Evolutionary conservation across 2,888 invertebrate species (phyloP).

Genomic region (Drosophila parthenogenetica): DNA sequence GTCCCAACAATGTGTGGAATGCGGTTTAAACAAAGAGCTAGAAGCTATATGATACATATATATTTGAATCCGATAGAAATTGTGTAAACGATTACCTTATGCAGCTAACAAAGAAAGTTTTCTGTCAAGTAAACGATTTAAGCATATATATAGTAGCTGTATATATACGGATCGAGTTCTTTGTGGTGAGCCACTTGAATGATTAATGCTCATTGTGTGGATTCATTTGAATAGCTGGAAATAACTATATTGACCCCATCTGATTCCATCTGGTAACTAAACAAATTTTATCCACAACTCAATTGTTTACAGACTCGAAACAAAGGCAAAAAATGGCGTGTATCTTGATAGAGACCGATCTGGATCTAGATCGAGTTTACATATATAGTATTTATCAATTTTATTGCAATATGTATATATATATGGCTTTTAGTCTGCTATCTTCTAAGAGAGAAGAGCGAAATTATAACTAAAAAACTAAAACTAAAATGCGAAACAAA

Average conservation of each 20-base stretch:
- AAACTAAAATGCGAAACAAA: slow-evolving; percentile 59
- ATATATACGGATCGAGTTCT: slow-evolving; percentile 2
- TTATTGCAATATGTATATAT: slow-evolving; percentile 59
- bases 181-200: slow-evolving; percentile 28
- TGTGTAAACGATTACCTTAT: slow-evolving; percentile 9
- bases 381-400: slow-evolving; percentile 14
- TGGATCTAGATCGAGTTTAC: slow-evolving; percentile 2
- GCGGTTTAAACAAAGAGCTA: background rate
- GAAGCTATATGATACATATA: no score
- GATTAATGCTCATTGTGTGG: slow-evolving; percentile 36
- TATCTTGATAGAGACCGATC: background rate
- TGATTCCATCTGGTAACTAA: background rate
- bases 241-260: slow-evolving; percentile 8
- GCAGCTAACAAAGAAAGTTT: slow-evolving; percentile 27
- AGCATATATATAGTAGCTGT: slow-evolving; percentile 5
- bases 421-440: slow-evolving; percentile 26
- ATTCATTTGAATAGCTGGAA: slow-evolving; percentile 7
- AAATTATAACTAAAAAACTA: slow-evolving; percentile 38
- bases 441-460: slow-evolving; percentile 35
- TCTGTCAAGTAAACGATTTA: slow-evolving; percentile 3
- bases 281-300: slow-evolving; percentile 10
- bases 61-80: no score
- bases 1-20: background rate
- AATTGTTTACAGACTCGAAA: slow-evolving; percentile 40
- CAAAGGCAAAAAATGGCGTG: slow-evolving; percentile 26